Evolutionary conservation across 2,113 vertebrate genomes (phyloP), one percentile per base, ranked within the genome.

Genomic region (human (Homo sapiens)): DNA sequence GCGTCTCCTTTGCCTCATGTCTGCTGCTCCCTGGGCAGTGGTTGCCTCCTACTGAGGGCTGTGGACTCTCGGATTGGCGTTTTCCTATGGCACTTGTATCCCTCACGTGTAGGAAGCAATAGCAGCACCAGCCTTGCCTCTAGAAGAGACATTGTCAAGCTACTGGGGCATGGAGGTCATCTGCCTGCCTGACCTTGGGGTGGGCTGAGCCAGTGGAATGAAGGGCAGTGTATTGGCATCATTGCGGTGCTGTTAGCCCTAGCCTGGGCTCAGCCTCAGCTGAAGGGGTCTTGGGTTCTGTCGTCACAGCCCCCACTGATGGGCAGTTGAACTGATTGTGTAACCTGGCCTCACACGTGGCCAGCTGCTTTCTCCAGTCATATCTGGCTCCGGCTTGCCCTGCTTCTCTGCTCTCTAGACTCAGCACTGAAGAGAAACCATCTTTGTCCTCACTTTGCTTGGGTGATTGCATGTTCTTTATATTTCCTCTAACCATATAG

Each of bases 1-100:
- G 76, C 35, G n/a, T 87, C 92, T 88, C 75, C 64, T 43, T 93
- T 30, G 96, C 75, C 72, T 94, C 76, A 12, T 83, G 86, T 92
- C 61, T 93, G 84, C 80, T 97, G 91, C 45, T 96, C 84, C 38
- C 30, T 61, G 72, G 66, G 70, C 50, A 48, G 14, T 38, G 14
- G 32, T 57, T 8, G 14, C 73, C 14, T 35, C 8, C 61, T 59
- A 7, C 66, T 82, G 66, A 70, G 43, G 25, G 4, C 8, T 50
- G 2, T 76, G 80, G 50, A 45, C 75, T 75, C 79, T 96, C 79
- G 25, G 82, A 70, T 30, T 80, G 75, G 13, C 2, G 3, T 68
- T 84, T 92, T 88, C 81, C 59, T 82, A 0, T 35, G 59, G 64
- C 11, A 17, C n/a, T 35, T 38, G 22, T 43, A 4, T 92, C 45